Conservation (phyloP, 64 coral and sea anemone species). For the Montipora capricornis region DNA sequence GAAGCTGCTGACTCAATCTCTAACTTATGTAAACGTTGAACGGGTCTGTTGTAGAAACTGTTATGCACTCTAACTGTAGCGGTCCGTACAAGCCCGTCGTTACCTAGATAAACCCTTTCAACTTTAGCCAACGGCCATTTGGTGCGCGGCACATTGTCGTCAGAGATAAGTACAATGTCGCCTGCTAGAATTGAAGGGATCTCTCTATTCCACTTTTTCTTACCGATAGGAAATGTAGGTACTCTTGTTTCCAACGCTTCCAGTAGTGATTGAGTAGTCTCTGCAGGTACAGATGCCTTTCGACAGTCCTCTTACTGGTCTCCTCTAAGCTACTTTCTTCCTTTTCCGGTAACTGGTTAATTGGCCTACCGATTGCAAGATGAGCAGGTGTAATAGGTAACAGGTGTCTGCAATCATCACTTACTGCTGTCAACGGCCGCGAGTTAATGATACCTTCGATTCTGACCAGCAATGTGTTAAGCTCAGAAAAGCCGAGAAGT, state of each 20-base stretch:
- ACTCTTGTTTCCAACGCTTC: too few relatives aligned
- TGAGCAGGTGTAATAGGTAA: constrained; percentile 10
- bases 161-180: constrained; percentile 55
- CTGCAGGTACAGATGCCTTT: constrained; percentile 19
- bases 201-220: constrained; percentile 43
- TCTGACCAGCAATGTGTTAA: too few relatives aligned
- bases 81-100: constrained; percentile 39
- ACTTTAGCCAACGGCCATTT: constrained; percentile 39
- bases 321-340: neutral
- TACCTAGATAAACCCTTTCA: neutral
- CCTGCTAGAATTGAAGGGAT: constrained; percentile 15
- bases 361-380: constrained; percentile 47
- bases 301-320: neutral
- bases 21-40: constrained; percentile 20
- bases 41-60: neutral
- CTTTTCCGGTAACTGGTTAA: neutral
- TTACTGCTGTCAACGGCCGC: neutral
- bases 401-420: too few relatives aligned
- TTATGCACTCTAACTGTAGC: neutral
- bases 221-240: neutral
- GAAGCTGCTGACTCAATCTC: neutral
- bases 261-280: constrained; percentile 14
- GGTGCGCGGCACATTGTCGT: constrained; percentile 34
- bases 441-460: too few relatives aligned
- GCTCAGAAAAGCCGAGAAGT: too few relatives aligned